Evolutionary conservation across 2,888 invertebrate species (phyloP).

Genomic region (Diabrotica balteata): DNA sequence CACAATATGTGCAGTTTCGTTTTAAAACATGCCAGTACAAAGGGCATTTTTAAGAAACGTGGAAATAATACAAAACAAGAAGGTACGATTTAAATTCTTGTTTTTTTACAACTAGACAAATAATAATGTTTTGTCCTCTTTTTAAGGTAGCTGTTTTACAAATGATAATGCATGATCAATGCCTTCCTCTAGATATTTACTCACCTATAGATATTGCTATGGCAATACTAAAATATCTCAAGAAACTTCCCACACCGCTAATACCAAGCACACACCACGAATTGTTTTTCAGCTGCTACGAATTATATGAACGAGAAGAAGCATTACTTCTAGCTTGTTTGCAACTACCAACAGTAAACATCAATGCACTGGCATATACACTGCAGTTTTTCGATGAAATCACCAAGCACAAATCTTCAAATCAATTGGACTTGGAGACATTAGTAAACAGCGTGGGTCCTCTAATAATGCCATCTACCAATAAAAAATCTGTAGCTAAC

Average conservation of each 20-base stretch:
- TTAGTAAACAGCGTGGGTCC: constrained; percentile 29
- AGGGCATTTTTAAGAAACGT: constrained; percentile 87
- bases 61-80: constrained; percentile 82
- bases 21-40: constrained; percentile 72
- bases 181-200: constrained; percentile 63
- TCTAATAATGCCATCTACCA: constrained; percentile 21
- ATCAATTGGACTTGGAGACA: constrained; percentile 24
- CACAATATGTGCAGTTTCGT: constrained; percentile 74
- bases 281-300: constrained; percentile 71
- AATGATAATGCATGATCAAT: constrained; percentile 59
- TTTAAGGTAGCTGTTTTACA: constrained; percentile 60
- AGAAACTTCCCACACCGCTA: constrained; percentile 83
- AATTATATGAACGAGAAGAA: constrained; percentile 66
- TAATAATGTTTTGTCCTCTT: neutral
- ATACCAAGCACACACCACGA: constrained; percentile 78
- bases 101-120: too few relatives aligned
- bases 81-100: constrained; percentile 59
- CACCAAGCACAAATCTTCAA: constrained; percentile 18
- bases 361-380: constrained; percentile 80
- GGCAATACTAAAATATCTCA: constrained; percentile 82
- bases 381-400: constrained; percentile 65
- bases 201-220: constrained; percentile 85
- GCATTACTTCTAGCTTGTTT: constrained; percentile 72
- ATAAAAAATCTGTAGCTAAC: constrained; percentile 11
- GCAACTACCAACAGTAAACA: constrained; percentile 76